Evolutionary conservation across 2,797 vertebrate species (phyloP), one percentile per base, ranked within the genome.

Genomic region (Platalea minor): DNA sequence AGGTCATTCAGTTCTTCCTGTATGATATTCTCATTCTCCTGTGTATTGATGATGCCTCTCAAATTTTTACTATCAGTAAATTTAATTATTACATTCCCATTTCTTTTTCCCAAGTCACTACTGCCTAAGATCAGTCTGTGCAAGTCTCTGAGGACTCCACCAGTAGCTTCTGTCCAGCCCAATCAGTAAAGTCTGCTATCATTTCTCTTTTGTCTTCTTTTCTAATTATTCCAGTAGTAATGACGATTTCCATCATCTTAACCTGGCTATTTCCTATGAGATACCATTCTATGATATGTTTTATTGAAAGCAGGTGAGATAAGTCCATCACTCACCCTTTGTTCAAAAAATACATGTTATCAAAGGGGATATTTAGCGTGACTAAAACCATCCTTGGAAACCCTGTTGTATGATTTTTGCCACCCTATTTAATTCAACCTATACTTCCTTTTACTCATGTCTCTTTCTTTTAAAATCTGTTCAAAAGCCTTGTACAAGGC

Each of bases 371-470:
- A 26, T 63, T 79, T 80, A 54, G 10, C 31, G 53, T 25, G 6
- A 72, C 13, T 70, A 41, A 77, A 83, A n/a, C 2, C 7, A 37
- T 19, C 3, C 9, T 64, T 57, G 19, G 4, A 5, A 74, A 70
- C 2, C 0, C 0, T 43, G 63, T 46, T 24, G 1, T 11, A 39
- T 25, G 0, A 51, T 21, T 87, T 94, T 77, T 83, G 2, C 13
- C 51, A 67, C 11, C 2, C 3, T 70, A 7, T 77, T 77, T 69
- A 51, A 45, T 75, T 48, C 10, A 81, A 57, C 2, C 1, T 65
- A 0, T 48, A 12, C 64, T 60, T 80, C 26, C 26, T 39, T 74
- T 33, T 53, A 35, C 1, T 41, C 2, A 10, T 9, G 0, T 33
- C 7, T 61, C 9, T 48, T 57, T 79, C 39, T n/a, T 69, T 25